Conservation (phyloP, 2,888 invertebrate genomes). For the Idaea straminata region DNA sequence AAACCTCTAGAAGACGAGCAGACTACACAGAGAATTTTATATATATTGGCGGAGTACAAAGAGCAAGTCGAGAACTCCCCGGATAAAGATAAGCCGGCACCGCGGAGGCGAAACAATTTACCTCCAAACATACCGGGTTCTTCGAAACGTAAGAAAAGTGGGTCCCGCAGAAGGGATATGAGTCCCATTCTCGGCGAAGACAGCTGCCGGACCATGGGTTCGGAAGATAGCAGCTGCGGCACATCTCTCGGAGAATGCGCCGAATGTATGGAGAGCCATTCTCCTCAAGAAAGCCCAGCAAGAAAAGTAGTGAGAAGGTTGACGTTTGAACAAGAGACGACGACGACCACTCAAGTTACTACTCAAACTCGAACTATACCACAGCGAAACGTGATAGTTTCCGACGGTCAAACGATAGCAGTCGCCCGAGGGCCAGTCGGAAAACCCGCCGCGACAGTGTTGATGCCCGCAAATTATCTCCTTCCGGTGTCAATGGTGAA, state of each 20-base stretch:
- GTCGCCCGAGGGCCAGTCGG: constrained; percentile 81
- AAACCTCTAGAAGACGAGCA: constrained; percentile 91
- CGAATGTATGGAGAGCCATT: constrained; percentile 76
- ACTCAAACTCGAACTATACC: constrained; percentile 50
- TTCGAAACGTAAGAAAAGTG: constrained; percentile 84
- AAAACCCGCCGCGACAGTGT: constrained; percentile 82
- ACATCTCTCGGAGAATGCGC: constrained; percentile 78
- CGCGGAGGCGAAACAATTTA: constrained; percentile 86
- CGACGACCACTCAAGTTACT: constrained; percentile 42
- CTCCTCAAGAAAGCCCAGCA: constrained; percentile 80
- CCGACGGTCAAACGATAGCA: constrained; percentile 83
- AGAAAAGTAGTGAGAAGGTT: constrained; percentile 69
- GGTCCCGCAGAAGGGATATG: constrained; percentile 80
- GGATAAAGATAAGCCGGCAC: constrained; percentile 90
- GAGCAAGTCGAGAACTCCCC: constrained; percentile 90
- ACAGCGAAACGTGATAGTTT: constrained; percentile 81
- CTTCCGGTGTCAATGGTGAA: constrained; percentile 86
- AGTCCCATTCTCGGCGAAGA: constrained; percentile 84
- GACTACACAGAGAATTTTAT: constrained; percentile 88
- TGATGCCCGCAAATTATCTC: constrained; percentile 87
- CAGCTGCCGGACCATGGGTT: constrained; percentile 84
- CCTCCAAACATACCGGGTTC: constrained; percentile 86
- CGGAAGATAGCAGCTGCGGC: constrained; percentile 88
- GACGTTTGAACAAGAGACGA: constrained; percentile 71
- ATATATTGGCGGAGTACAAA: constrained; percentile 89